phyloP scores from a whole-genome alignment of 37 sponge, comb jelly and placozoan species.

The Oscarella lobularis region DNA sequence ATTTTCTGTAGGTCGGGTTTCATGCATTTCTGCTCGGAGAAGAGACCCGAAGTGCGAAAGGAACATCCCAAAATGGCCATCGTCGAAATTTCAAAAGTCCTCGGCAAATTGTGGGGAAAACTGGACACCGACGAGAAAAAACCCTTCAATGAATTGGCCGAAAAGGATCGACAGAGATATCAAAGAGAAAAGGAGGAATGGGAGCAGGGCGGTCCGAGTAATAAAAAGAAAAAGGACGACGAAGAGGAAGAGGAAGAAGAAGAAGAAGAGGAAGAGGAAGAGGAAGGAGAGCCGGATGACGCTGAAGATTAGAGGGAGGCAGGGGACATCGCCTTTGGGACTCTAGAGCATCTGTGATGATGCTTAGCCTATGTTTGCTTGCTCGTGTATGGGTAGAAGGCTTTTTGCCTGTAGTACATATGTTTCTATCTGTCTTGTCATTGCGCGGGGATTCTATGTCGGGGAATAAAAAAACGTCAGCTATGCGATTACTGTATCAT shows the following conservation, averaged over 20 bases:
- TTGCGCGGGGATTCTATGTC: too few species aligned
- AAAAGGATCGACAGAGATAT: conserved; percentile 55
- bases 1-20: too few species aligned
- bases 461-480: too few species aligned
- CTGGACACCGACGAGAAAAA: conserved; percentile 8
- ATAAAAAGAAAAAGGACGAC: neutral
- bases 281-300: neutral
- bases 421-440: too few species aligned
- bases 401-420: too few species aligned
- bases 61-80: conserved; percentile 26
- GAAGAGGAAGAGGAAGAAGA: conserved; percentile 8
- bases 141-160: conserved; percentile 7
- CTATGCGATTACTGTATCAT: too few species aligned
- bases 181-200: conserved; percentile 42
- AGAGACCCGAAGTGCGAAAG: conserved; percentile 44
- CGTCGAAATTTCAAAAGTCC: conserved; percentile 60
- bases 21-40: conserved; percentile 41
- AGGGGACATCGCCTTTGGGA: too few species aligned
- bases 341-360: too few species aligned
- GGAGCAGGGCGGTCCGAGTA: conserved; percentile 1
- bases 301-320: neutral
- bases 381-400: too few species aligned
- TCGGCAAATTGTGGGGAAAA: conserved; percentile 61
- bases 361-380: too few species aligned
- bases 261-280: neutral